Evolutionary conservation across 2,797 vertebrate genomes (phyloP).

Genomic region (Zalophus californianus): DNA sequence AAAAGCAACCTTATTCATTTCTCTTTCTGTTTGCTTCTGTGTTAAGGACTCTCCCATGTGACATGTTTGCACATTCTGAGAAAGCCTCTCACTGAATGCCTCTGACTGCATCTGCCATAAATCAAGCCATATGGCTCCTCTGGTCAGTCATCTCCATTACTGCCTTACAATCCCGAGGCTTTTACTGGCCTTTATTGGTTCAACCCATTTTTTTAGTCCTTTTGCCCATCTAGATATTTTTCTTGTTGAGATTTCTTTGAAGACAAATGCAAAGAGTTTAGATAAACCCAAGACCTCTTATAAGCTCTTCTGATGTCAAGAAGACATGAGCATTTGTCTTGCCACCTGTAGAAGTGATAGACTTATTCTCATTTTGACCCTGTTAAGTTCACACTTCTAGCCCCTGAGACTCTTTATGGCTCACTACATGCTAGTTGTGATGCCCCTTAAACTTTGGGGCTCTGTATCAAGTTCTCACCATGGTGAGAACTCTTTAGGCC

Average conservation of each 20-base stretch:
- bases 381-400: background rate
- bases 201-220: background rate
- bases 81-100: background rate
- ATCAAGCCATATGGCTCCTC: background rate
- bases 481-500: background rate
- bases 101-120: background rate
- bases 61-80: background rate
- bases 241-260: background rate
- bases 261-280: background rate
- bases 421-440: background rate
- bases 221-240: background rate
- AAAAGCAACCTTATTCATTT: background rate
- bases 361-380: background rate
- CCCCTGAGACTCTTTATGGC: background rate
- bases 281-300: background rate
- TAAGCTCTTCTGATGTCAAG: background rate
- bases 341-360: background rate
- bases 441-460: background rate
- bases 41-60: background rate
- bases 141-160: background rate
- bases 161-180: background rate
- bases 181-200: background rate
- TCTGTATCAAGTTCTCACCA: background rate
- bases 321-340: background rate
- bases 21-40: background rate